Conservation (phyloP, 2,888 invertebrate species). For the Euzetes globulus region DNA sequence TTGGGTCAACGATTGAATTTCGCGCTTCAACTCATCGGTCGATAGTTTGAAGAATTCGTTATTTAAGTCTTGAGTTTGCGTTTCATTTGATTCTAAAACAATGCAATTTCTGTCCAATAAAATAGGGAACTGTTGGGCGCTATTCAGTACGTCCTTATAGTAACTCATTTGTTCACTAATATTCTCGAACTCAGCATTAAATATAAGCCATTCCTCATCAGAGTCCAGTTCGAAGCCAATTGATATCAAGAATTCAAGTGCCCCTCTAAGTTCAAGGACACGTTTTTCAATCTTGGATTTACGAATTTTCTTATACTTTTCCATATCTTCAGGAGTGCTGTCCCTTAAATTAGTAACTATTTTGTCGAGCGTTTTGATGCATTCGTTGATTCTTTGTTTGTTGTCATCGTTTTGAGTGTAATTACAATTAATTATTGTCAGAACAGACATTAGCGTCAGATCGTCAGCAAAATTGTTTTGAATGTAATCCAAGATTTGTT, state of each 20-base stretch:
- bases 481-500: constrained; percentile 23
- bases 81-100: not conserved
- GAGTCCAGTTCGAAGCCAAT: constrained; percentile 65
- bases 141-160: constrained; percentile 65
- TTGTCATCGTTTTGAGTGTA: constrained; percentile 51
- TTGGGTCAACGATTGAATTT: constrained; percentile 26
- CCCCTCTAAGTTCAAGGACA: constrained; percentile 70
- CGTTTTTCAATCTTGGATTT: constrained; percentile 80
- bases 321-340: constrained; percentile 26
- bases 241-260: constrained; percentile 64
- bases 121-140: constrained; percentile 70
- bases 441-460: constrained; percentile 72
- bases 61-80: not conserved
- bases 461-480: constrained; percentile 60
- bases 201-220: constrained; percentile 58
- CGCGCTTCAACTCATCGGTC: constrained; percentile 21
- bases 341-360: constrained; percentile 83
- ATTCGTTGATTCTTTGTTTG: constrained; percentile 36
- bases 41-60: constrained; percentile 18
- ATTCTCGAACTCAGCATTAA: constrained; percentile 53
- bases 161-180: constrained; percentile 36
- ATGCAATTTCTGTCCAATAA: constrained; percentile 64
- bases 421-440: constrained; percentile 86
- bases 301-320: constrained; percentile 45
- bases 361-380: constrained; percentile 75